Evolutionary conservation across 2,888 invertebrate species (phyloP), one percentile per base, ranked within the genome.

Genomic region (Drosophila sordidula): DNA sequence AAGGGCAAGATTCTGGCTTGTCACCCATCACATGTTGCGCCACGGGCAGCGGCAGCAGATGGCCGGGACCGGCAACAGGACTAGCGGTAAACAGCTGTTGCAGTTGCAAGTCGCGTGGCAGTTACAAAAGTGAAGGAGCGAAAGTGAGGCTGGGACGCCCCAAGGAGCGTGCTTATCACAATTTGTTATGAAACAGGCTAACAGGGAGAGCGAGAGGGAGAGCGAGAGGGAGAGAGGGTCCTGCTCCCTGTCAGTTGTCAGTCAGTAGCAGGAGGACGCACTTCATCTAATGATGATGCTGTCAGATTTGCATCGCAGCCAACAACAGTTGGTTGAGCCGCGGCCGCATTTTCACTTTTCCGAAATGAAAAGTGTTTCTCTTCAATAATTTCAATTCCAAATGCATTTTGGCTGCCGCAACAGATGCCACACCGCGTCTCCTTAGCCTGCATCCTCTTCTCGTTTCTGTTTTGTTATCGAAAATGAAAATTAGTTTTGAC

Each of bases 401-500:
- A n/a, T 88, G 81, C 72, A 78, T 83, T 86, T 86, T 77, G 81
- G 59, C 57, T 63, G 58, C 64, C 34, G 64, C 80, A 85, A 82
- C 88, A 87, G 83, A 87, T 86, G 86, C 79, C 46, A 45, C 42
- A 26, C 12, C 36, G 41, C 18, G 22, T 12, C 42, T 47, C n/a
- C 34, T 57, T 54, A 67, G 29, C 52, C 58, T 39, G 34, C 49
- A 32, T 45, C 41, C 52, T n/a, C 34, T 32, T 39, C 46, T 47
- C 26, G 29, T 12, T 64, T 34, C 62, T 63, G 61, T 68, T 80
- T 72, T 77, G 64, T 67, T 75, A 75, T 55, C 68, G 58, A 73
- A 72, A 78, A 80, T 78, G 70, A 77, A 82, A 87, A 87, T 85
- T 82, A 80, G 76, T 87, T 87, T 87, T 87, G 85, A 87, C 78